Evolutionary conservation across 2,888 invertebrate genomes (phyloP).

Genomic region (Dysmachus trigonus): DNA sequence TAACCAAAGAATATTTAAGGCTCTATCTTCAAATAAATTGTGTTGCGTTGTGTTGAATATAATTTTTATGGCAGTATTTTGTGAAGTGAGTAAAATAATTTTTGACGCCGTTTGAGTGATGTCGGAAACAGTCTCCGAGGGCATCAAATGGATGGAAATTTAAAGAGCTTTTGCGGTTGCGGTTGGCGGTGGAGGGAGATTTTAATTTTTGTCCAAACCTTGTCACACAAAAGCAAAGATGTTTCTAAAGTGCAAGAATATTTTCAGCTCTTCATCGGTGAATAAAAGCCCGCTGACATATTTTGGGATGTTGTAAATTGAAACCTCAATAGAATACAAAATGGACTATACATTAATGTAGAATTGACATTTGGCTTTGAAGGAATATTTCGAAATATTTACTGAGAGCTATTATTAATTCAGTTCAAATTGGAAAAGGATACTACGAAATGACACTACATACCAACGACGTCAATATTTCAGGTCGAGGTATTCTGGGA

Average conservation of each 20-base stretch:
- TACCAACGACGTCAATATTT: too few relatives aligned
- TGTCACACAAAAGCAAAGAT: background rate
- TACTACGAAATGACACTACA: too few relatives aligned
- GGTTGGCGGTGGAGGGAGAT: background rate
- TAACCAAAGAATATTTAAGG: background rate
- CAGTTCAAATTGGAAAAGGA: too few relatives aligned
- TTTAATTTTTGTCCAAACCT: background rate
- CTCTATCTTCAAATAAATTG: background rate
- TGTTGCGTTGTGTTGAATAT: background rate
- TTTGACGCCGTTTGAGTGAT: background rate
- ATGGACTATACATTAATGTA: background rate
- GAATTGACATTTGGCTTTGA: background rate
- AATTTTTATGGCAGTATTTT: background rate
- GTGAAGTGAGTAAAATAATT: background rate
- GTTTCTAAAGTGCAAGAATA: background rate
- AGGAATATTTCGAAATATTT: background rate
- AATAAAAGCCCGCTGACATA: background rate
- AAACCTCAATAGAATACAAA: background rate
- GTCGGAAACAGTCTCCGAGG: background rate
- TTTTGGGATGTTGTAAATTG: background rate
- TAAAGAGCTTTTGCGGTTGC: background rate
- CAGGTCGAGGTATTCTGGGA: too few relatives aligned
- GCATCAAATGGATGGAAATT: background rate
- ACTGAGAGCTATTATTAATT: too few relatives aligned
- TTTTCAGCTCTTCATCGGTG: background rate